These are phyloP conservation scores for Anser brachyrhynchus DNA, from an alignment of 2,113 vertebrate species.

Conservation along the genomic window DNA sequence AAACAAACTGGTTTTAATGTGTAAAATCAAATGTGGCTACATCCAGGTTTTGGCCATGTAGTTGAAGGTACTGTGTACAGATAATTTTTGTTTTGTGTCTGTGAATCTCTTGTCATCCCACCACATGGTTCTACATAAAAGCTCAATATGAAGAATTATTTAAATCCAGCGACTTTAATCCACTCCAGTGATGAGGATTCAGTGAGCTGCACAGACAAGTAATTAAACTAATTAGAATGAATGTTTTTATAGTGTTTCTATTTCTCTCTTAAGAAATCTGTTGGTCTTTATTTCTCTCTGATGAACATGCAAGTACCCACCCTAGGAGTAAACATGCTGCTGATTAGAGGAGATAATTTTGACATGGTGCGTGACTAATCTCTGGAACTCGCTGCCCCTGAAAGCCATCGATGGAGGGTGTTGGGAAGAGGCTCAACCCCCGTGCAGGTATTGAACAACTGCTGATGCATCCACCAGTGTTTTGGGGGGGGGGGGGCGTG, in stretches of 20 bases:
- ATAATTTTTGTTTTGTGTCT: background rate
- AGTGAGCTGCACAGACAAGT: slow-evolving; percentile 7
- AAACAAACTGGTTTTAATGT: background rate
- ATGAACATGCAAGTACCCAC: background rate
- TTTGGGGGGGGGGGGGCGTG: background rate
- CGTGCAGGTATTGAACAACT: background rate
- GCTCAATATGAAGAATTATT: background rate
- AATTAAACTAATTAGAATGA: slow-evolving; percentile 53
- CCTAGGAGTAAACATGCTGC: background rate
- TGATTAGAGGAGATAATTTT: slow-evolving; percentile 30
- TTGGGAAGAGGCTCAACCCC: background rate
- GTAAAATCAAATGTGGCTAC: background rate
- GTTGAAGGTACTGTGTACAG: background rate
- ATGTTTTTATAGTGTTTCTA: slow-evolving; percentile 19
- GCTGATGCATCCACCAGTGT: background rate
- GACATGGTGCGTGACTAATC: background rate
- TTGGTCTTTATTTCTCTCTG: slow-evolving; percentile 37
- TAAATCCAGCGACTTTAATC: slow-evolving; percentile 24
- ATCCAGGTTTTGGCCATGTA: background rate
- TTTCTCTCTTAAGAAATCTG: slow-evolving; percentile 25
- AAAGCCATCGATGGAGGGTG: background rate
- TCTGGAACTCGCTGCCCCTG: background rate
- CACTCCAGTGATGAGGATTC: background rate
- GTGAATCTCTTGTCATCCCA: background rate
- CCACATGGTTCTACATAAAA: background rate